A percentile compares a stretch with the other conserved stretches of the same genome.
These are phyloP conservation scores for Agonopterix arenella DNA, from an alignment of 2,888 invertebrate genomes.

Conservation along the genomic window DNA sequence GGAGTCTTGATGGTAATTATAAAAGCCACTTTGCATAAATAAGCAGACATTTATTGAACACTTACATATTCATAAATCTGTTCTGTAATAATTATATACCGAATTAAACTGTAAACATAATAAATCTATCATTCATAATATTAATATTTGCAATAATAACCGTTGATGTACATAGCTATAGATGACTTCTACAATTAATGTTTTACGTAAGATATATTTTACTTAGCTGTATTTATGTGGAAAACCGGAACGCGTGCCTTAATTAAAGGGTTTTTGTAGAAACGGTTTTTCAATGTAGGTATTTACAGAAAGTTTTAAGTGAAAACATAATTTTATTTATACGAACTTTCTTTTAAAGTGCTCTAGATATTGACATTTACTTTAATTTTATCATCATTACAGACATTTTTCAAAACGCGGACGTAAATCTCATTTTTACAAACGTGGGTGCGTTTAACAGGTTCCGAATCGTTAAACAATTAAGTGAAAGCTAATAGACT, in stretches of 20 bases:
- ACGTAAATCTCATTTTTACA: background rate
- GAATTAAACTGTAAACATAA: background rate
- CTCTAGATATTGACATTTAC: slow-evolving; percentile 58
- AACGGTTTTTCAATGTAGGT: slow-evolving; percentile 57
- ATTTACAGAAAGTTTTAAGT: slow-evolving; percentile 57
- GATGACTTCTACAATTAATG: no score
- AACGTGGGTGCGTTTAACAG: background rate
- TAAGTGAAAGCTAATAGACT: slow-evolving; percentile 3
- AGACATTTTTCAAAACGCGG: background rate
- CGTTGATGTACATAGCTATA: no score
- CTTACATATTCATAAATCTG: no score
- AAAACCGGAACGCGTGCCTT: slow-evolving; percentile 56
- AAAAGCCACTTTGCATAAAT: no score
- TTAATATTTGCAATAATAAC: no score
- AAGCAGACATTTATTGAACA: no score
- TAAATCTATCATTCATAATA: no score
- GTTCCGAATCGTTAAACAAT: background rate
- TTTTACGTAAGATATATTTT: no score
- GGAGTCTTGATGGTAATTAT: background rate
- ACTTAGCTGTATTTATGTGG: slow-evolving; percentile 18
- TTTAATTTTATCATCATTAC: no score
- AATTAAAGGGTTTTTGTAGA: slow-evolving; percentile 58
- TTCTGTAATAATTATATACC: background rate
- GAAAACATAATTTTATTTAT: slow-evolving; percentile 55
- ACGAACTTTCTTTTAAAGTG: slow-evolving; percentile 54